Evolutionary conservation across 1,140 invertebrate species (phyloP), one percentile per base, ranked within the genome.

Genomic region (Zaprionus gabonicus): DNA sequence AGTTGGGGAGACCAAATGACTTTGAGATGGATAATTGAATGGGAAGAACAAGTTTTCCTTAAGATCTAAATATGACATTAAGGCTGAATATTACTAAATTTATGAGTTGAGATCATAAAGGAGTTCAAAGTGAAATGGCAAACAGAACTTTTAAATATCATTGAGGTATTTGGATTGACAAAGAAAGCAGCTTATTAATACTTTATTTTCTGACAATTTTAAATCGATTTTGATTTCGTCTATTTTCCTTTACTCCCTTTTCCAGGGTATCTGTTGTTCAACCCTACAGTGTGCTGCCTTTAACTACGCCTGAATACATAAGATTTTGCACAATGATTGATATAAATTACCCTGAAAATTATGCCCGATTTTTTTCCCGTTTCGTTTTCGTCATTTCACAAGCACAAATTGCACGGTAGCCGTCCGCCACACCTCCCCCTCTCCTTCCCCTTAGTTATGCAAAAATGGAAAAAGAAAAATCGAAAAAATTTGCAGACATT

Each of bases 341-440:
- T 69, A 63, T 41, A 74, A 74, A 74, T 74, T 69, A 55, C 57
- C 28, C 27, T 57, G 51, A 15, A 58, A 51, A 23, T 51, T 51
- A n/a, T 58, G 17, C 41, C 46, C 34, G 23, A 38, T 27, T 15
- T 41, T 62, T 74, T 70, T 69, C 51, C 62, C 62, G 17, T 38
- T n/a, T 34, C 12, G n/a, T 66, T 46, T 27, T 36, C n/a, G n/a
- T 64, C 9, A 60, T 71, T 79, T 82, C 36, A 56, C 71, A 81
- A 78, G 68, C 75, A 68, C 31, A 38, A 70, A 71, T 51, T 67
- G 64, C 41, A 23, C 20, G 20, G 10, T 51, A 51, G 23, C 20
- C 46, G 20, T n/a, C 5, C 2, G 12, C 28, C 46, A 10, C 55
- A 23, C 20, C 51, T 27, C 7, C 51, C 36, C 7, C n/a, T 25